phyloP scores from a whole-genome alignment of 2,113 vertebrate genomes.

The Strix uralensis region DNA sequence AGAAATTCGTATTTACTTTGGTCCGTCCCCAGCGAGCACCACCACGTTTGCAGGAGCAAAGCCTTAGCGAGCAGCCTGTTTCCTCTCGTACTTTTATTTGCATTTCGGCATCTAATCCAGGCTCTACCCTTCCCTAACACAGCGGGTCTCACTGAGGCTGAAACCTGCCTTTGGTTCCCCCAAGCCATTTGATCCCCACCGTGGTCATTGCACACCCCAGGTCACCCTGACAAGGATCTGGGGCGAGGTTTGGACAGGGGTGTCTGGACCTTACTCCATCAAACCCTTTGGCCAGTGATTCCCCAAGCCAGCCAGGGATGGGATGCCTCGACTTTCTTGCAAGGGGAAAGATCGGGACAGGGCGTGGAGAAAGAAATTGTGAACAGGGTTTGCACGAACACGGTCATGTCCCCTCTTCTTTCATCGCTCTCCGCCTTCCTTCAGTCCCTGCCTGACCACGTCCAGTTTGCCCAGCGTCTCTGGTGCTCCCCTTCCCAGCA shows the following conservation, averaged over 20 bases:
- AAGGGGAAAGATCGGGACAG: background rate
- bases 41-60: rapidly evolving
- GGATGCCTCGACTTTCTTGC: background rate
- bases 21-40: rapidly evolving
- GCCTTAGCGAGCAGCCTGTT: background rate
- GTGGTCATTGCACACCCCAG: rapidly evolving
- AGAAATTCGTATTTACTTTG: background rate
- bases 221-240: background rate
- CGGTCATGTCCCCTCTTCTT: background rate
- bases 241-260: rapidly evolving
- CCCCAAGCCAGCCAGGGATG: rapidly evolving
- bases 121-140: background rate
- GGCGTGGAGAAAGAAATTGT: background rate
- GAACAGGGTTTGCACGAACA: background rate
- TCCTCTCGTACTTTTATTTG: rapidly evolving
- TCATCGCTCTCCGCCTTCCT: background rate
- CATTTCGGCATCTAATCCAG: rapidly evolving
- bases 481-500: background rate
- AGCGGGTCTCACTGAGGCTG: rapidly evolving
- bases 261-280: background rate
- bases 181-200: rapidly evolving
- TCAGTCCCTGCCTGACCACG: background rate
- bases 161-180: background rate
- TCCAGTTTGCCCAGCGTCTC: background rate
- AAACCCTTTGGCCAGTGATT: rapidly evolving